These are phyloP conservation scores for Itoplectis maculator DNA, from an alignment of 2,888 invertebrate genomes.

Conservation along the genomic window DNA sequence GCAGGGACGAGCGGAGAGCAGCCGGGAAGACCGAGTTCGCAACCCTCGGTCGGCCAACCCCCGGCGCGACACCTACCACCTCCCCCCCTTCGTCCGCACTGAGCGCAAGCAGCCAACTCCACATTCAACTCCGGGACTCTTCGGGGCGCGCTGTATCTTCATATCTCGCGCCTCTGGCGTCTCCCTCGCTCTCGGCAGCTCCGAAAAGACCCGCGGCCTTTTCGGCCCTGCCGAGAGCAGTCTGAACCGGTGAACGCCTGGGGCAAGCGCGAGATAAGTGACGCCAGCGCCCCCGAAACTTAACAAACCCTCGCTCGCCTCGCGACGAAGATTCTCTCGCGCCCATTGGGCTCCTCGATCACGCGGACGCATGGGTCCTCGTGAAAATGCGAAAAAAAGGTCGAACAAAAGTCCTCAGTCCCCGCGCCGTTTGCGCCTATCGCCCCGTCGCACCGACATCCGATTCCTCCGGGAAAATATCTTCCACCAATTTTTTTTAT, in stretches of 20 bases:
- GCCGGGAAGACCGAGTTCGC: conserved; percentile 39
- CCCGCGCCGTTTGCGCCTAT: conserved; percentile 2
- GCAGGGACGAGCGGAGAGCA: conserved; percentile 29
- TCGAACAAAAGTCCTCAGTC: conserved; percentile 43
- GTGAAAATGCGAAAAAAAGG: conserved; percentile 20
- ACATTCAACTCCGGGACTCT: conserved; percentile 52
- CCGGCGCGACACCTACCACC: conserved; percentile 67
- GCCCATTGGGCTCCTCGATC: conserved; percentile 60
- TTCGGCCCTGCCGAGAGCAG: conserved; percentile 33
- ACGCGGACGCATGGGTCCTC: conserved; percentile 51
- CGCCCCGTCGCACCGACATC: not conserved
- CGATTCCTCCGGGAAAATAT: conserved; percentile 46
- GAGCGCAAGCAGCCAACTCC: conserved; percentile 28
- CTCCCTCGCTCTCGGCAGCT: conserved; percentile 56
- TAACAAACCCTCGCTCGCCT: conserved; percentile 74
- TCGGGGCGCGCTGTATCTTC: conserved; percentile 38
- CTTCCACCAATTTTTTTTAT: conserved; percentile 1
- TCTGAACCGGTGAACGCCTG: conserved; percentile 62
- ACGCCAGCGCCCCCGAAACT: conserved; percentile 81
- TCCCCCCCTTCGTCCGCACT: conserved; percentile 9
- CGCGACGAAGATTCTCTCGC: conserved; percentile 58
- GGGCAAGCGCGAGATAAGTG: conserved; percentile 80
- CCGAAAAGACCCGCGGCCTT: conserved; percentile 61
- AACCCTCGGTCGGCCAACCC: conserved; percentile 55
- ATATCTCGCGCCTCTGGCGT: conserved; percentile 55